Percentiles rank a stretch among this genome's conserved stretches.
phyloP scores from a whole-genome alignment of 2,888 invertebrate genomes.

The Acrobasis consociella region DNA sequence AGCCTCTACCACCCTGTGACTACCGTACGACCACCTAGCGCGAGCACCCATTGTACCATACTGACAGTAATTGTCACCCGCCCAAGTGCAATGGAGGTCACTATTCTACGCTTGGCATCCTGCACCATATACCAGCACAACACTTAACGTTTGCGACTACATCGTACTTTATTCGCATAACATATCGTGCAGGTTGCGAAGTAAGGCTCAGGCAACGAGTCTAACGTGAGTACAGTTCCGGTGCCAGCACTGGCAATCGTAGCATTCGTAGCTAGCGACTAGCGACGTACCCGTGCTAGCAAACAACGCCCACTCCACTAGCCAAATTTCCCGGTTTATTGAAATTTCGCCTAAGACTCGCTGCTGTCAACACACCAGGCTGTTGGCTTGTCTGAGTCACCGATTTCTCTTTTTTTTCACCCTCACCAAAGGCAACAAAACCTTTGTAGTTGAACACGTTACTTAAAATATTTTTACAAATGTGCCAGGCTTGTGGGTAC shows the following conservation, averaged over 20 bases:
- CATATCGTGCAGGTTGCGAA: too few relatives aligned
- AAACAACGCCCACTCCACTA: conserved; percentile 9
- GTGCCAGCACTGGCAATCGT: background rate
- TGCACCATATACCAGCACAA: background rate
- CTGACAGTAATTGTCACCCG: background rate
- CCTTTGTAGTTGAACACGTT: too few relatives aligned
- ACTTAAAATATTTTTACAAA: background rate
- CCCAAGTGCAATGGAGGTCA: background rate
- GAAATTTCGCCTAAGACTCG: conserved; percentile 12
- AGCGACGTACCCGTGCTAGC: conserved; percentile 10
- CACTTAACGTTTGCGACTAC: background rate
- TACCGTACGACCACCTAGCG: conserved; percentile 2
- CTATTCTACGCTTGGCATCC: background rate
- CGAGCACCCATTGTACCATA: conserved; percentile 1
- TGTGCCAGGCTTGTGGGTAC: background rate
- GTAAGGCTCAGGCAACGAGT: background rate
- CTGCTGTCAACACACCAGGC: conserved; percentile 10
- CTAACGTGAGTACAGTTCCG: conserved; percentile 3
- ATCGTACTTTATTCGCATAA: too few relatives aligned
- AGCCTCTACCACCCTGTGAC: conserved; percentile 7
- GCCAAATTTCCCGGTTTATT: background rate
- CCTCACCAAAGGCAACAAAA: too few relatives aligned
- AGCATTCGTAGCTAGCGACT: conserved; percentile 7
- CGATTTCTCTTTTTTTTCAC: too few relatives aligned
- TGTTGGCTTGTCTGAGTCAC: too few relatives aligned